Conservation (phyloP, 2,797 vertebrate species). For the Lepilemur ruficaudatus region DNA sequence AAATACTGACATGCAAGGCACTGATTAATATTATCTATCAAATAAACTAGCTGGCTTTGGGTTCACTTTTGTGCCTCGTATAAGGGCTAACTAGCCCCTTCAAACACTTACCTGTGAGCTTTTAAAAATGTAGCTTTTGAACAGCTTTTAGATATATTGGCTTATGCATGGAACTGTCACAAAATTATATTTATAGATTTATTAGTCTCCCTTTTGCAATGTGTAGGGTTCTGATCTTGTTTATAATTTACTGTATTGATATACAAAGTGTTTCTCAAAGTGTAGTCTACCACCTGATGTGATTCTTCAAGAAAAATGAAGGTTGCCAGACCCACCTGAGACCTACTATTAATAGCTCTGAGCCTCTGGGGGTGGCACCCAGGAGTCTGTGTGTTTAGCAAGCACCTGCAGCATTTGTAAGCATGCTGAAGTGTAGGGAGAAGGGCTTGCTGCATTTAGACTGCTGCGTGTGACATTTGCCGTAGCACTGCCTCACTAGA, state of each 20-base stretch:
- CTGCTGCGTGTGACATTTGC: background rate
- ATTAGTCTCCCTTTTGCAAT: background rate
- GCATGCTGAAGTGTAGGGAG: too few species aligned
- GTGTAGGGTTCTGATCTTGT: background rate
- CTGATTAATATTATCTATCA: background rate
- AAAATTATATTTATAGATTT: background rate
- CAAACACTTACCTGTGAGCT: background rate
- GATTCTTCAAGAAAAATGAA: conserved; percentile 23
- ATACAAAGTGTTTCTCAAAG: background rate
- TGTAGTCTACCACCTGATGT: background rate
- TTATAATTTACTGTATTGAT: background rate
- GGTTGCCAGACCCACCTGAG: background rate
- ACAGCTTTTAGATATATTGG: background rate
- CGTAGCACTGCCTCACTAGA: background rate
- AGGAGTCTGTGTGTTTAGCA: background rate
- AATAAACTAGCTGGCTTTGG: background rate
- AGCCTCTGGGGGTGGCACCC: background rate
- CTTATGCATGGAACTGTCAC: background rate
- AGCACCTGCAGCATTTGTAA: background rate
- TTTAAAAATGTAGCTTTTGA: background rate
- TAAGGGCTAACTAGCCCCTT: background rate
- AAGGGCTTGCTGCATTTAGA: background rate
- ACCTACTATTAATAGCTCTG: background rate
- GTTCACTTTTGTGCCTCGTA: background rate
- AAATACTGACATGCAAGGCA: background rate